These are phyloP conservation scores for Percopsis transmontana DNA, from an alignment of 2,113 vertebrate species.

Conservation along the genomic window DNA sequence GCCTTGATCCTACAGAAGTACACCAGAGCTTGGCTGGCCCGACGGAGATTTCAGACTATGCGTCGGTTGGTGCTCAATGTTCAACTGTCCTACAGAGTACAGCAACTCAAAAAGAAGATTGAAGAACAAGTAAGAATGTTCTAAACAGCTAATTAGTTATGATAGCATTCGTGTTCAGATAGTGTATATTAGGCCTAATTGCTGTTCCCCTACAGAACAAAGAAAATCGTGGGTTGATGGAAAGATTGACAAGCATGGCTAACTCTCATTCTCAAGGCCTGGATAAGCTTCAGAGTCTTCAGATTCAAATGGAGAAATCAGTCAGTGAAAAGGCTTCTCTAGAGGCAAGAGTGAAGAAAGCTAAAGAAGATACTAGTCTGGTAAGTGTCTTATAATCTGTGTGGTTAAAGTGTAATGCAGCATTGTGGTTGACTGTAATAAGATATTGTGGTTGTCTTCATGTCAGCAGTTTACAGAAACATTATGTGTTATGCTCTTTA, in stretches of 20 bases:
- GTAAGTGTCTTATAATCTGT: slow-evolving; percentile 63
- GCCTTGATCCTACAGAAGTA: slow-evolving; percentile 93
- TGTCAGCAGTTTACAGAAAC: slow-evolving; percentile 2
- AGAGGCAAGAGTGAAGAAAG: slow-evolving; percentile 82
- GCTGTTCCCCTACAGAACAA: slow-evolving; percentile 76
- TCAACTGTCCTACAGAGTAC: slow-evolving; percentile 93
- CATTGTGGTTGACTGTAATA: background rate
- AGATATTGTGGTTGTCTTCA: background rate
- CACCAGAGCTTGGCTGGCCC: slow-evolving; percentile 89
- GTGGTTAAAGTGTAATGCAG: background rate
- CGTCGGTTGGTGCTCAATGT: slow-evolving; percentile 91
- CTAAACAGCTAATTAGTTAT: background rate
- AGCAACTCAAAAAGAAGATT: slow-evolving; percentile 88
- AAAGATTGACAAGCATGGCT: slow-evolving; percentile 85
- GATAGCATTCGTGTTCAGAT: background rate
- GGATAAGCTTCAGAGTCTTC: slow-evolving; percentile 84
- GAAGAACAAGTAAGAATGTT: slow-evolving; percentile 87
- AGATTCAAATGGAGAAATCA: slow-evolving; percentile 84
- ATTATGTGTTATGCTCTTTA: background rate
- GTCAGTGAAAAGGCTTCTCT: slow-evolving; percentile 68
- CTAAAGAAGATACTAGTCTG: slow-evolving; percentile 78
- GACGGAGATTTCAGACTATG: slow-evolving; percentile 91
- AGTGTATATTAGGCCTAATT: background rate
- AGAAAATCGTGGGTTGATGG: slow-evolving; percentile 89
- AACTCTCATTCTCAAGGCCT: slow-evolving; percentile 73